phyloP scores from a whole-genome alignment of 2,888 invertebrate genomes.

The Thymelicus sylvestris region DNA sequence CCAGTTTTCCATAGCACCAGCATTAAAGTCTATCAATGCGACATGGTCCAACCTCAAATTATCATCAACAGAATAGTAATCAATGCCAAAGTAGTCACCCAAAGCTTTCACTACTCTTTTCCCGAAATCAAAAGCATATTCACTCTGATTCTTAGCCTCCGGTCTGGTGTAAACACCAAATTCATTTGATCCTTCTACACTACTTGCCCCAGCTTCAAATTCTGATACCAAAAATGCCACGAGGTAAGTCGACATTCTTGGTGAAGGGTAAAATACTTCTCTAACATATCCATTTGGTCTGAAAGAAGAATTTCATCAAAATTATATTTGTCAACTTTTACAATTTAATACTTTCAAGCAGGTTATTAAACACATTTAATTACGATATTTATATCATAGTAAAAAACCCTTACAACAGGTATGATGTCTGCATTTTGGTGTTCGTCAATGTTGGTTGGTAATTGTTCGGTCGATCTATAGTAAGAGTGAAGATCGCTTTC shows the following conservation, averaged over 20 bases:
- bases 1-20: conserved; percentile 97
- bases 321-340: no score
- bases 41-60: conserved; percentile 92
- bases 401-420: conserved; percentile 59
- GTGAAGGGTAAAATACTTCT: conserved; percentile 85
- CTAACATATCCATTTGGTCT: conserved; percentile 85
- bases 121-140: conserved; percentile 87
- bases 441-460: conserved; percentile 58
- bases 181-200: conserved; percentile 56
- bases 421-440: conserved; percentile 56
- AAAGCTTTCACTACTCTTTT: conserved; percentile 78
- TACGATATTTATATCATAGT: not conserved
- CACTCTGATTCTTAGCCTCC: conserved; percentile 87
- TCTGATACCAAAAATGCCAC: conserved; percentile 93
- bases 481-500: conserved; percentile 78
- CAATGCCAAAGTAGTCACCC: conserved; percentile 83
- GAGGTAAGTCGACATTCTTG: conserved; percentile 92
- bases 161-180: conserved; percentile 88
- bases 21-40: conserved; percentile 93
- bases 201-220: conserved; percentile 73
- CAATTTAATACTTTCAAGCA: not conserved
- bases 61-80: conserved; percentile 79
- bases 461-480: conserved; percentile 66
- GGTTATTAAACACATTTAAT: not conserved
- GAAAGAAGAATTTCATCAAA: conserved; percentile 42